Base-by-base conservation (phyloP, 2,888 invertebrate species). In the Boloria selene region DNA sequence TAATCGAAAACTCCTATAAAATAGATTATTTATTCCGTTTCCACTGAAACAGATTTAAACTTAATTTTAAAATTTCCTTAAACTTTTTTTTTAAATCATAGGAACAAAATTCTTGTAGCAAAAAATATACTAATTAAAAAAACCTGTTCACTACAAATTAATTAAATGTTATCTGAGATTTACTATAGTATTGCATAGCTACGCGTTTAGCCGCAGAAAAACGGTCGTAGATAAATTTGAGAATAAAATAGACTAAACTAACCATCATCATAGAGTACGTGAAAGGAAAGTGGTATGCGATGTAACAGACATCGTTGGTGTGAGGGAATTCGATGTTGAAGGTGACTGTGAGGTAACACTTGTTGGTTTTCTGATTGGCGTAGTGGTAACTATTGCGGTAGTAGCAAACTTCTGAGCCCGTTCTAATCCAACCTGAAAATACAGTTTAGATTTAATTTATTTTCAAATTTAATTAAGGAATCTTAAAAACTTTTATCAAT, bases 231-330 rank as follows among this genome's bases (percentile, higher is more conserved):
- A 26, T 14, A 5, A 56, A 13, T 45, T 4, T 31, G 16, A 31
- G 17, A 14, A 49, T 31, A 17, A 6, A 13, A 1, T 7, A 26
- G 7, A 22, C 22, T 2, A 13, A 18, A 70, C 82, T 79, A 75
- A 96, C 95, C 95, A 96, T 92, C 79, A 97, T 89, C 84, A 94
- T 94, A 17, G 96, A 95, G 81, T 96, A 97, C 0, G 97, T 96
- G 84, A 96, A 97, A 0, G 97, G 97, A 82, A 95, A 97, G 85
- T 97, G 97, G 80, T 97, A 97, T 3, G 97, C 97, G 69, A 97
- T 83, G 84, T 97, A 97, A 82, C 96, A 96, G 60, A 97, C 94
- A 80, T 97, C 97, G 70, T 94, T 93, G 60, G 92, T 87, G 83
- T 96, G 95, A 5, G 94, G 94, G 84, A 97, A 97, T 56, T 92